These are phyloP conservation scores for Cyprinodon brontotheroides DNA, from an alignment of 2,113 vertebrate species.

Conservation along the genomic window DNA sequence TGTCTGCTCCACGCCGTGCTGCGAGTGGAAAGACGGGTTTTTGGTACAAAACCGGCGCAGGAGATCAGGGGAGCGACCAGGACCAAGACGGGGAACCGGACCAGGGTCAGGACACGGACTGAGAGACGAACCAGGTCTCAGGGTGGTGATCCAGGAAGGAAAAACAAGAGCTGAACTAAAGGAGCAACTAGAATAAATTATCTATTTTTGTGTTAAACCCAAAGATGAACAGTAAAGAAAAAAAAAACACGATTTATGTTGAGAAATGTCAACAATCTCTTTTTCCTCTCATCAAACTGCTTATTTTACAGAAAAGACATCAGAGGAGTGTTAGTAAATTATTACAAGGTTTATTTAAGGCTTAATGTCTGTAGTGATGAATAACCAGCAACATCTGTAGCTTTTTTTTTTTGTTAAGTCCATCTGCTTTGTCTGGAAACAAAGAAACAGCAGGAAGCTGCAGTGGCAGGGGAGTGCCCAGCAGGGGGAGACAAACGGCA, in stretches of 20 bases:
- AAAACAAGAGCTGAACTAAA: neutral
- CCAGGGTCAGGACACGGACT: neutral
- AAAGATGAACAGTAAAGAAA: neutral
- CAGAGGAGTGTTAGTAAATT: neutral
- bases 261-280: neutral
- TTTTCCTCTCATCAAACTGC: too few species aligned
- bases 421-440: slow-evolving; percentile 1
- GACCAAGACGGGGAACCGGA: neutral
- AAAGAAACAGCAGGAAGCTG: slow-evolving; percentile 3
- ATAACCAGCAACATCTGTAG: too few species aligned
- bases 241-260: neutral
- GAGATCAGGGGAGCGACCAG: neutral
- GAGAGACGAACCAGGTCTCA: neutral
- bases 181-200: neutral
- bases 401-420: neutral
- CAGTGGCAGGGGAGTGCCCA: neutral
- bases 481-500: slow-evolving; percentile 9
- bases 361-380: neutral
- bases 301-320: too few species aligned
- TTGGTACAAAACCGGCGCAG: slow-evolving; percentile 1
- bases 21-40: slow-evolving; percentile 63
- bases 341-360: neutral
- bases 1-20: slow-evolving; percentile 61
- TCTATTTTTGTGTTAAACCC: neutral
- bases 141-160: neutral